A percentile compares a stretch with the other conserved stretches of the same genome.
phyloP scores from a whole-genome alignment of 2,113 vertebrate genomes.

The Oenanthe oenanthe region DNA sequence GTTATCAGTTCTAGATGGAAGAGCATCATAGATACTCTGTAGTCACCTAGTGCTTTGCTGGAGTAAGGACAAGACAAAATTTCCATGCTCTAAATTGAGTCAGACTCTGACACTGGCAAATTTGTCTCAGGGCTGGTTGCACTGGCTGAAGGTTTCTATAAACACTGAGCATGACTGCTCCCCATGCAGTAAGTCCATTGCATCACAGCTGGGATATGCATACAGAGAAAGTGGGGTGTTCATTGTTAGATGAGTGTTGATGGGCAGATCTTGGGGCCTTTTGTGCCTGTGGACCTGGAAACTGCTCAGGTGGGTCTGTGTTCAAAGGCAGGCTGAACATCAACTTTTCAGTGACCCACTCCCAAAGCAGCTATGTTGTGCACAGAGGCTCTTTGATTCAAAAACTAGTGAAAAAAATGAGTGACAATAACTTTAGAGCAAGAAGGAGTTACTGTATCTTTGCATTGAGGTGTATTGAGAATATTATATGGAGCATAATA shows the following conservation, averaged over 20 bases:
- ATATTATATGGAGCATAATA: not conserved
- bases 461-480: not conserved
- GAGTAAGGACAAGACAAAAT: not conserved
- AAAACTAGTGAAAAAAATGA: not conserved
- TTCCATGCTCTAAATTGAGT: not conserved
- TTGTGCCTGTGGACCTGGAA: not conserved
- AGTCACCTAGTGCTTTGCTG: not conserved
- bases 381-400: not conserved
- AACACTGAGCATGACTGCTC: not conserved
- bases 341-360: not conserved
- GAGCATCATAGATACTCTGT: not conserved
- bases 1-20: not conserved
- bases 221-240: not conserved
- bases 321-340: not conserved
- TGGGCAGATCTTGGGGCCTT: not conserved
- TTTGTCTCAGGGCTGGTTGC: accelerated
- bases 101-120: not conserved
- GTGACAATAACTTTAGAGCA: not conserved
- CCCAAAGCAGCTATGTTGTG: not conserved
- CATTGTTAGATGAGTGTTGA: not conserved
- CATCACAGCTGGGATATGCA: not conserved
- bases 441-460: not conserved
- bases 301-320: not conserved
- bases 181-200: not conserved
- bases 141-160: not conserved